phyloP scores from a whole-genome alignment of 2,113 vertebrate species.

The Sisor rabdophorus region DNA sequence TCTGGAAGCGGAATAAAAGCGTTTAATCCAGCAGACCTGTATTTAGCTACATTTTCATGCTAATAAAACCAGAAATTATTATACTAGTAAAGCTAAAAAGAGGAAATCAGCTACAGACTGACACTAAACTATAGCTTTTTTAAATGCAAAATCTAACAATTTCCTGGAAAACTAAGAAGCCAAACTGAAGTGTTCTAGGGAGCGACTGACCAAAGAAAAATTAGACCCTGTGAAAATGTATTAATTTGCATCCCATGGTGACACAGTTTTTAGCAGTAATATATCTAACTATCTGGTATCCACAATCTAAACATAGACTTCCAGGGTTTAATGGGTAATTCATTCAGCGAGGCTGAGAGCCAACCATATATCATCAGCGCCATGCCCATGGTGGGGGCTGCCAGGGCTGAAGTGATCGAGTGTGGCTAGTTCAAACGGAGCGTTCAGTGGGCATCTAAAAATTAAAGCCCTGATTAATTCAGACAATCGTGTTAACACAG shows the following conservation, averaged over 20 bases:
- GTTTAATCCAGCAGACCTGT: constrained; percentile 18
- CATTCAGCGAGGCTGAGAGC: constrained; percentile 31
- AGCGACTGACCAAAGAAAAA: constrained; percentile 22
- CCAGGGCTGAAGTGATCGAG: constrained; percentile 20
- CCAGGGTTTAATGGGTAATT: constrained; percentile 39
- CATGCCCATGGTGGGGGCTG: constrained; percentile 28
- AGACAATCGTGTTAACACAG: constrained; percentile 11
- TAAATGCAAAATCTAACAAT: constrained; percentile 30
- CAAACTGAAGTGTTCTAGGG: neutral
- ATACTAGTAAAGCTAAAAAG: constrained; percentile 65
- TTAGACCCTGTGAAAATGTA: constrained; percentile 14
- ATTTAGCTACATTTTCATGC: constrained; percentile 70
- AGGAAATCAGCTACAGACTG: constrained; percentile 71
- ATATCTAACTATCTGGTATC: constrained; percentile 35
- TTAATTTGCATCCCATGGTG: constrained; percentile 26
- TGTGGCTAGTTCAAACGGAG: constrained; percentile 5
- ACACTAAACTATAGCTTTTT: constrained; percentile 66
- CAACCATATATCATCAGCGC: constrained; percentile 29
- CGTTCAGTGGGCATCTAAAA: constrained; percentile 33
- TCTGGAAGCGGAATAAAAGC: neutral
- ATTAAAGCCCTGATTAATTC: constrained; percentile 34
- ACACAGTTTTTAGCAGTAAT: constrained; percentile 34
- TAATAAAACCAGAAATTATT: constrained; percentile 74
- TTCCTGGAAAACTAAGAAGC: neutral
- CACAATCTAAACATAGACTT: constrained; percentile 36